Evolutionary conservation across 92 coral and sea anemone species (phyloP).

Genomic region (Galaxea fascicularis): DNA sequence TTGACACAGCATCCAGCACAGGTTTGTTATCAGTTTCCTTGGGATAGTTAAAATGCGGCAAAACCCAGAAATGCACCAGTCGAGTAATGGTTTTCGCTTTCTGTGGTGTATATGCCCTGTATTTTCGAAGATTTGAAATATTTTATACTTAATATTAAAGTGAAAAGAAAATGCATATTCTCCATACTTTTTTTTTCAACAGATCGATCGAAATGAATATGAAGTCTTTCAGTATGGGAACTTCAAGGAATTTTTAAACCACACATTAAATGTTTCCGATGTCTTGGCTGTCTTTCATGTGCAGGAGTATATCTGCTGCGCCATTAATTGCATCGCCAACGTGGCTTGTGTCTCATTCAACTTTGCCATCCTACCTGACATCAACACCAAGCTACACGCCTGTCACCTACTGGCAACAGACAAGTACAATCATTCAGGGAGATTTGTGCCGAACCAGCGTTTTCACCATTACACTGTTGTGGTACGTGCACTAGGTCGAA

Average conservation of each 20-base stretch:
- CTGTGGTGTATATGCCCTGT: too few species aligned
- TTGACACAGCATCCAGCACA: background rate
- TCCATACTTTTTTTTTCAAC: background rate
- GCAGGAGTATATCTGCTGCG: background rate
- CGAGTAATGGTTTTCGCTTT: too few species aligned
- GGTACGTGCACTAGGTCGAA: background rate
- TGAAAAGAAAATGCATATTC: too few species aligned
- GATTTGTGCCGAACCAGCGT: background rate
- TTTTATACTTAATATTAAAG: too few species aligned
- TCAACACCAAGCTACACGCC: background rate
- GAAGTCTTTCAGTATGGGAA: background rate
- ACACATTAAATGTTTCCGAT: background rate
- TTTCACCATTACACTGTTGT: background rate
- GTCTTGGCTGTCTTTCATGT: background rate
- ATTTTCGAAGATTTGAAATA: too few species aligned
- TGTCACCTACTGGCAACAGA: constrained; percentile 1
- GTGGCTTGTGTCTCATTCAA: background rate
- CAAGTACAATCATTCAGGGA: background rate
- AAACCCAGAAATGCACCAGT: too few species aligned
- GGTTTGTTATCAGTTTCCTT: too few species aligned
- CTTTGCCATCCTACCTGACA: background rate
- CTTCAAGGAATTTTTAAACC: background rate
- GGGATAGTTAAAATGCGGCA: too few species aligned
- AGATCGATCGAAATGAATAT: background rate
- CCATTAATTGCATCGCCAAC: background rate